Base-by-base conservation (phyloP, 2,113 vertebrate species). In the Danionella cerebrum region DNA sequence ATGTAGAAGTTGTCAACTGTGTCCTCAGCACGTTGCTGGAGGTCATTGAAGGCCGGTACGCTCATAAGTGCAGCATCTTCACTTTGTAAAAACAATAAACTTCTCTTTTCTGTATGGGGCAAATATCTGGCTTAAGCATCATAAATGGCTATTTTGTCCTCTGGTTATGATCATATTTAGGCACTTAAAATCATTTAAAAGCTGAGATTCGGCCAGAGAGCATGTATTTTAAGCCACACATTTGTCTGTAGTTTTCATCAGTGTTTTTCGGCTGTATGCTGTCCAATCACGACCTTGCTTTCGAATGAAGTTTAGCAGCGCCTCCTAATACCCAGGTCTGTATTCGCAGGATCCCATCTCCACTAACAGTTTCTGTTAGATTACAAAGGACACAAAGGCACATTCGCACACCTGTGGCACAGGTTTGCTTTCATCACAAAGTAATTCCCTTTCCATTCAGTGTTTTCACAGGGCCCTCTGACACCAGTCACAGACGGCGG, bases 351-450 rank as follows among this genome's bases (percentile, higher is more conserved):
- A 35, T 22, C 14, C 5, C n/a, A 25, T 48, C 27, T 42, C 35
- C 42, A 33, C 13, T 0, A 22, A 14, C 9, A 10, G 22, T 64
- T 48, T 48, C 21, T 45, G 24, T 33, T 45, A 33, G 29, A 44
- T 62, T 47, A 21, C 41, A 62, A 47, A 62, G 19, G 41, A 35
- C 16, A 22, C 41, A 19, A n/a, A 47, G 12, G 41, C 42, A 35
- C 44, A n/a, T n/a, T n/a, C n/a, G n/a, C n/a, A 22, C 29, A 36
- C 19, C 44, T 36, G 44, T 64, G 60, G 59, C 42, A 48, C 44
- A 48, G 44, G 44, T 47, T 48, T 36, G 42, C 12, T 48, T 48
- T 48, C 60, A 64, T 64, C 60, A 64, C 27, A 64, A 31, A 31
- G 58, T 45, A 60, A 60, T 45, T 60, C 25, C 39, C 4, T 12